Base-by-base conservation (phyloP, 2,113 vertebrate species). In the Dicrurus megarhynchus region DNA sequence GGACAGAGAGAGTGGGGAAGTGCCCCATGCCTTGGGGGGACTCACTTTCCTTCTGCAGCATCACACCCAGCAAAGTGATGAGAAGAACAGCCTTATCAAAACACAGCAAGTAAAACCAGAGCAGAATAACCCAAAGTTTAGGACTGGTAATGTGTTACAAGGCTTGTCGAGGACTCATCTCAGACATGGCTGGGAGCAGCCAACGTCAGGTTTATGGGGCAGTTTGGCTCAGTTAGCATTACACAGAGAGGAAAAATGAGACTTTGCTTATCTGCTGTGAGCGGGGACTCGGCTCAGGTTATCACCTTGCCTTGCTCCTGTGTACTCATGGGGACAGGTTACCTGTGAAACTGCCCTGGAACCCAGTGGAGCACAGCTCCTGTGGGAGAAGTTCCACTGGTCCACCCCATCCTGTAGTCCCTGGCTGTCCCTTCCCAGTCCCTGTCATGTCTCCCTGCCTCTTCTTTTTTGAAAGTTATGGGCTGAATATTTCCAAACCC, bases 11-110 rank as follows among this genome's bases (percentile, higher is more conserved):
- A 79, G 53, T 2, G 3, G 5, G 30, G 37, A 77, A 46, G 35
- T 9, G 4, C 22, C 47, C 26, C 0, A 1, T 0, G 6, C 49
- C 59, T 65, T 32, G 30, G 7, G 24, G 42, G 71, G 9, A 27
- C 23, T 42, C 35, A 23, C 26, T n/a, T 79, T 83, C n/a, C 46
- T 42, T 56, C 42, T 46, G 33, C n/a, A 42, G 39, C 61, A 84
- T 7, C 0, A 1, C 68, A 50, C 13, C 9, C 19, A 8, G 49
- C 9, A 24, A 49, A 60, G 33, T 0, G 0, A 15, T 33, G 35
- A 50, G 50, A 68, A 71, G 18, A 75, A 56, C 0, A 6, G n/a
- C 24, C 42, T 76, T 11, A 78, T 65, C 12, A 59, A 76, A 42
- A 50, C 6, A 61, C 0, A 0, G 16, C 32, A n/a, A 37, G 53